Conservation (phyloP, 30 jellyfish, hydroid and myxozoan species). For the Turritopsis dohrnii region DNA sequence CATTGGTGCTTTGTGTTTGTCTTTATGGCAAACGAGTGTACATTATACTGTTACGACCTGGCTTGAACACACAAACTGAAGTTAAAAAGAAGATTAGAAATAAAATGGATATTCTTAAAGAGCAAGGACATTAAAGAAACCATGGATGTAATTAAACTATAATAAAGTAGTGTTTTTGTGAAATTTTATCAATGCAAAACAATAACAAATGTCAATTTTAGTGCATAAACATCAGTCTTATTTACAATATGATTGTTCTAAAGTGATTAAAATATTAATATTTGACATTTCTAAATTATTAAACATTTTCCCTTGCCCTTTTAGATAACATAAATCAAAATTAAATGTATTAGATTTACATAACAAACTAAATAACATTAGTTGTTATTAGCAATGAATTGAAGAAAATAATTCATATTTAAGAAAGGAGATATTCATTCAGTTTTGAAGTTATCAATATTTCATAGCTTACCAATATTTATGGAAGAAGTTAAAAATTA, state of each 20-base stretch:
- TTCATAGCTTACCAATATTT: background rate
- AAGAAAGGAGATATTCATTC: background rate
- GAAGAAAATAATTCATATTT: background rate
- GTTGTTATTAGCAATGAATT: background rate
- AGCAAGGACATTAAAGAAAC: background rate
- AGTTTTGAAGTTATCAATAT: background rate
- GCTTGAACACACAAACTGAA: background rate
- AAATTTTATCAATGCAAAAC: too few species aligned
- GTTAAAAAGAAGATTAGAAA: background rate
- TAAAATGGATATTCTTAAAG: background rate
- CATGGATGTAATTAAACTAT: background rate
- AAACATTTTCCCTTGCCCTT: too few species aligned
- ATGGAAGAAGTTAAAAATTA: background rate
- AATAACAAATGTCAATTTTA: too few species aligned
- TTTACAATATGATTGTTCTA: too few species aligned
- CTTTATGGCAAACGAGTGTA: background rate
- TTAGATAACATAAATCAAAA: too few species aligned
- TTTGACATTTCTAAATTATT: too few species aligned
- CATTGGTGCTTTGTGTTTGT: background rate
- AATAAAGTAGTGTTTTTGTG: too few species aligned
- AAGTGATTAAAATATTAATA: too few species aligned
- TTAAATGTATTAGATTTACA: background rate
- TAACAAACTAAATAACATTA: too few species aligned
- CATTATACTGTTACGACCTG: background rate
- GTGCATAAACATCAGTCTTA: too few species aligned